Conservation (phyloP, 2,113 vertebrate genomes). For the Corapipo altera region DNA sequence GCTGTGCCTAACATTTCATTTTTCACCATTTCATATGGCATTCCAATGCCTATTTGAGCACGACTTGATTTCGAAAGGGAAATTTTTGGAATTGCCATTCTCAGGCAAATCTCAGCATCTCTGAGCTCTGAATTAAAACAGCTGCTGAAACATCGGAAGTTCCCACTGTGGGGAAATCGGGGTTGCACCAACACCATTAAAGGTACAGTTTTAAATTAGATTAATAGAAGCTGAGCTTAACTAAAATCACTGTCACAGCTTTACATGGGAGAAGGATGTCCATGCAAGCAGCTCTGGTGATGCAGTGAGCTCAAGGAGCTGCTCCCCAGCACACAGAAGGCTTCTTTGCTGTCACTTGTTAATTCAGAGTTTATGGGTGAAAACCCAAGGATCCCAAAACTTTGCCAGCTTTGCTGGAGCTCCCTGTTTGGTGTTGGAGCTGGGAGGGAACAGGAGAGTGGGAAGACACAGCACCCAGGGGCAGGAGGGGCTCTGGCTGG, state of each 20-base stretch:
- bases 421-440: background rate
- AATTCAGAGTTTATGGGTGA: background rate
- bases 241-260: background rate
- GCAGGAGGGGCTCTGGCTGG: background rate
- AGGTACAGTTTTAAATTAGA: background rate
- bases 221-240: background rate
- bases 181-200: background rate
- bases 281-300: background rate
- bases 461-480: background rate
- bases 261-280: background rate
- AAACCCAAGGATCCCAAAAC: background rate
- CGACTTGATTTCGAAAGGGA: background rate
- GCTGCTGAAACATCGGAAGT: background rate
- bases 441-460: fast-evolving
- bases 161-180: background rate
- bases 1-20: background rate
- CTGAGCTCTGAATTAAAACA: background rate
- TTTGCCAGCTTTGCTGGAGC: too few species aligned
- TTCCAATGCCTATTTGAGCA: background rate
- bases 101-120: background rate
- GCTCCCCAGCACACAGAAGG: background rate
- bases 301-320: background rate
- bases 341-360: background rate
- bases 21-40: background rate
- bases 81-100: background rate